Percentiles rank a stretch among this genome's conserved stretches.
Conservation (phyloP, 2,797 vertebrate species). For the Sus cebifrons region DNA sequence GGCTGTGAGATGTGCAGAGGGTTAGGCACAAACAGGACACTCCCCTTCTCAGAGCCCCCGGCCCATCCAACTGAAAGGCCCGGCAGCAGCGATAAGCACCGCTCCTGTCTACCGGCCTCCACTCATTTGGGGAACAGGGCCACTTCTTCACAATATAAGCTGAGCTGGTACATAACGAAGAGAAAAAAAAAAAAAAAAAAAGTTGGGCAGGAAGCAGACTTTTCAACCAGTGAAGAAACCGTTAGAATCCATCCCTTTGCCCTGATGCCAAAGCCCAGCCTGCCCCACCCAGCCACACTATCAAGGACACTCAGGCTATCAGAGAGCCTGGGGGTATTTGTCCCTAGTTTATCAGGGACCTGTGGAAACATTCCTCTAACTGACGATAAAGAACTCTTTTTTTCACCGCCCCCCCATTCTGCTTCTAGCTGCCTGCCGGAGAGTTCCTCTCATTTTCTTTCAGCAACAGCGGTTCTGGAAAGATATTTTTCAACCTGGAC, state of each 20-base stretch:
- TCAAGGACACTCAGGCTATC: slow-evolving; percentile 62
- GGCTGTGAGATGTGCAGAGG: background rate
- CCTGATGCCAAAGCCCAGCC: slow-evolving; percentile 31
- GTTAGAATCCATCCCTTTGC: slow-evolving; percentile 84
- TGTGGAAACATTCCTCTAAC: slow-evolving; percentile 77
- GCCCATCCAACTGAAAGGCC: too few species aligned
- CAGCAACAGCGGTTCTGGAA: background rate
- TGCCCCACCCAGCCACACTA: slow-evolving; percentile 66
- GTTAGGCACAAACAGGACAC: background rate
- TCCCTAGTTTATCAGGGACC: slow-evolving; percentile 82
- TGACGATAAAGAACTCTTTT: slow-evolving; percentile 70
- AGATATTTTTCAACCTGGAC: slow-evolving; percentile 46
- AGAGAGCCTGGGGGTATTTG: slow-evolving; percentile 46
- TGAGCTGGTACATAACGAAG: slow-evolving; percentile 25
- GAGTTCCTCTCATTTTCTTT: slow-evolving; percentile 55
- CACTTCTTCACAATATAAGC: slow-evolving; percentile 33
- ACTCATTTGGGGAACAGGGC: background rate
- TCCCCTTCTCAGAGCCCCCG: rapidly evolving
- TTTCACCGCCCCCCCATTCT: background rate
- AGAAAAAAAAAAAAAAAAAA: slow-evolving; percentile 52
- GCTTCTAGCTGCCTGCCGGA: slow-evolving; percentile 18
- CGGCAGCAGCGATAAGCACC: rapidly evolving
- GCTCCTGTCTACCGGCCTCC: rapidly evolving
- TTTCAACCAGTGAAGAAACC: slow-evolving; percentile 81
- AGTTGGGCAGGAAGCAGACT: slow-evolving; percentile 81